Conservation (phyloP, 1,140 invertebrate genomes). For the Heliconius melpomene region DNA sequence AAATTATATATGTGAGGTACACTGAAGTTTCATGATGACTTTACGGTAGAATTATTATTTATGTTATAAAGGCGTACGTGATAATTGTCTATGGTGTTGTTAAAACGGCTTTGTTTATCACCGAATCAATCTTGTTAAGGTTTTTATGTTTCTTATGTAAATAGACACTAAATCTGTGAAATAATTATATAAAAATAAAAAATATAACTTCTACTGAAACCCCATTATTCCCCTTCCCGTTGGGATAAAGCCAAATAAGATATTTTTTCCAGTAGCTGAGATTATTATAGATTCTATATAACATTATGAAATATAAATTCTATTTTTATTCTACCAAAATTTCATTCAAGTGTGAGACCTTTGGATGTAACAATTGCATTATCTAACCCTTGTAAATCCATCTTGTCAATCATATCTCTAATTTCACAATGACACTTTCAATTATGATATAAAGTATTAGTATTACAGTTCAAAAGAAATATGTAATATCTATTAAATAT, state of each 20-base stretch:
- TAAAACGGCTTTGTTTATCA: constrained; percentile 31
- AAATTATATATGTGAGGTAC: constrained; percentile 78
- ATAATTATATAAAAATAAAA: neutral
- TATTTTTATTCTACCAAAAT: neutral
- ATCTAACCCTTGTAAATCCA: constrained; percentile 40
- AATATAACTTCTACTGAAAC: too few relatives aligned
- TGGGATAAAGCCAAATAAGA: neutral
- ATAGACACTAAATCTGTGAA: neutral
- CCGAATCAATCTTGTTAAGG: constrained; percentile 22
- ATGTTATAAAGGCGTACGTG: constrained; percentile 54
- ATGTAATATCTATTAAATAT: neutral
- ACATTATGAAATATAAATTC: neutral
- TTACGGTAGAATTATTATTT: constrained; percentile 65
- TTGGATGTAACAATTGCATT: neutral
- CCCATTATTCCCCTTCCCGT: too few relatives aligned
- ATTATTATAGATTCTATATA: neutral
- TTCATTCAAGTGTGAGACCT: neutral
- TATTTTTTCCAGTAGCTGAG: neutral
- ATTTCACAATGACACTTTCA: constrained; percentile 39
- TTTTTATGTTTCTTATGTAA: neutral
- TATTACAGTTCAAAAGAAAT: neutral
- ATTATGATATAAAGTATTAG: neutral
- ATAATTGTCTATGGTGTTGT: constrained; percentile 49
- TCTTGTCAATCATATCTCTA: constrained; percentile 50
- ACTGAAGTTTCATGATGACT: constrained; percentile 69